phyloP scores from a whole-genome alignment of 2,888 invertebrate genomes.

The Euplexia lucipara region DNA sequence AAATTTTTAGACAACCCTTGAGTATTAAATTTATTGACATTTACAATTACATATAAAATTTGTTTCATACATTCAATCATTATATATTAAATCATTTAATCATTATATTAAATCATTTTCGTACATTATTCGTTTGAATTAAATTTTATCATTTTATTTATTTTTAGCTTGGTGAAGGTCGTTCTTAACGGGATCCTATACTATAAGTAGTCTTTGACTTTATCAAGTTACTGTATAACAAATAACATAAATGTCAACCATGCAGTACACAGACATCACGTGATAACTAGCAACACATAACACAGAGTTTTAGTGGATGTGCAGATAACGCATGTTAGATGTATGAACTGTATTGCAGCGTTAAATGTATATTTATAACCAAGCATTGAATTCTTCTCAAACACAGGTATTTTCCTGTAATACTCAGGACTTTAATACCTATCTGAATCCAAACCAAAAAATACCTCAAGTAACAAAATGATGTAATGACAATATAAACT shows the following conservation, averaged over 20 bases:
- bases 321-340: slow-evolving; percentile 53
- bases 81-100: no score
- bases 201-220: no score
- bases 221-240: background rate
- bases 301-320: slow-evolving; percentile 60
- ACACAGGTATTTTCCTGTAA: slow-evolving; percentile 31
- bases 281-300: slow-evolving; percentile 53
- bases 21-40: no score
- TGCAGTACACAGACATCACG: slow-evolving; percentile 19
- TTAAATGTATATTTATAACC: slow-evolving; percentile 41
- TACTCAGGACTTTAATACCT: slow-evolving; percentile 18
- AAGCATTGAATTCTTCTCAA: slow-evolving; percentile 61
- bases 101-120: no score
- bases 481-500: background rate
- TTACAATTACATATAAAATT: no score
- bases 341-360: no score
- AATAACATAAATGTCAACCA: slow-evolving; percentile 16
- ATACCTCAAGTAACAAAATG: background rate
- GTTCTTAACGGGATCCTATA: no score
- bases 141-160: no score
- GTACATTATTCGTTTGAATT: no score
- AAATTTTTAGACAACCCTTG: no score
- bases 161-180: no score
- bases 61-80: no score
- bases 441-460: slow-evolving; percentile 27